These are phyloP conservation scores for Oncorhynchus gorbuscha DNA, from an alignment of 2,113 vertebrate genomes.

Conservation along the genomic window DNA sequence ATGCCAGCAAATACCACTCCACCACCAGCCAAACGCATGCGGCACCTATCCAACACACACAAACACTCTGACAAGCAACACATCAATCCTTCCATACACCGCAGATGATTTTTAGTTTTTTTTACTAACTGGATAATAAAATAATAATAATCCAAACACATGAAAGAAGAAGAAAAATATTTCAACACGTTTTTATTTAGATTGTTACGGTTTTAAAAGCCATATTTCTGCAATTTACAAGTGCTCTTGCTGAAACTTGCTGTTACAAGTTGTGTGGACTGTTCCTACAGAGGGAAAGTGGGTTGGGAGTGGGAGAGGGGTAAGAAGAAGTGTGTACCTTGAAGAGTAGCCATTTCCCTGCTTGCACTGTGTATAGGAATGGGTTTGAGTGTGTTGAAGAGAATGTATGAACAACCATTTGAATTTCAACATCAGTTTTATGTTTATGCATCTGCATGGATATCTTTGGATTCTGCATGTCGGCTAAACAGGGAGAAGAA, in stretches of 20 bases:
- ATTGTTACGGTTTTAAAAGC: slow-evolving; percentile 74
- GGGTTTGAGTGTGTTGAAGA: slow-evolving; percentile 34
- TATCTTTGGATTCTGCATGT: slow-evolving; percentile 12
- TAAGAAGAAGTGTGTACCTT: slow-evolving; percentile 13
- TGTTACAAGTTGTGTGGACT: slow-evolving; percentile 74
- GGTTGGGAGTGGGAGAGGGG: not conserved
- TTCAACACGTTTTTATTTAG: slow-evolving; percentile 27
- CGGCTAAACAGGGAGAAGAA: no score
- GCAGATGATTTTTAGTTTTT: slow-evolving; percentile 1
- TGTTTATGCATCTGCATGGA: slow-evolving; percentile 35
- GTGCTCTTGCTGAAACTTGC: slow-evolving; percentile 80
- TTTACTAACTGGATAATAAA: no score
- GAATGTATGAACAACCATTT: slow-evolving; percentile 58
- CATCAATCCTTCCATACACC: slow-evolving; percentile 49
- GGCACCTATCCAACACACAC: slow-evolving; percentile 10
- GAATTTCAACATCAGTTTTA: slow-evolving; percentile 57
- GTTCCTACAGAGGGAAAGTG: slow-evolving; percentile 44
- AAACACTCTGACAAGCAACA: not conserved
- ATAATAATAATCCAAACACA: not conserved
- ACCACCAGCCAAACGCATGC: slow-evolving; percentile 66
- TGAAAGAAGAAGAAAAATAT: slow-evolving; percentile 34
- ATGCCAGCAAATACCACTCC: slow-evolving; percentile 63
- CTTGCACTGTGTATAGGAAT: slow-evolving; percentile 47
- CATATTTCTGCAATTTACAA: slow-evolving; percentile 70
- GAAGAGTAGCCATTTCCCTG: slow-evolving; percentile 56